Conservation (phyloP, 2,888 invertebrate species). For the Dendrolimus houi region DNA sequence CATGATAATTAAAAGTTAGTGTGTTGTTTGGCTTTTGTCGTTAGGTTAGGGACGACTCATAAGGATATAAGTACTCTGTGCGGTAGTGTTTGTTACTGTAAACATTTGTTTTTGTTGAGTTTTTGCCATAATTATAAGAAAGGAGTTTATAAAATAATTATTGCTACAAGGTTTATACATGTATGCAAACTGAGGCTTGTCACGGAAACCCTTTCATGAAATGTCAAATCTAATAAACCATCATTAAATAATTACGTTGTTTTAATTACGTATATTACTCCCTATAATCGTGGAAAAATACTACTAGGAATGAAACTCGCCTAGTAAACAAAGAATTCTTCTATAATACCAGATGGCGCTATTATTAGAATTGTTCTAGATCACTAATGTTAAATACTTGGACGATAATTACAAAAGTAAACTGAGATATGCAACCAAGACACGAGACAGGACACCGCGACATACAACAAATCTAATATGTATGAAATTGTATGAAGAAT, state of each 20-base stretch:
- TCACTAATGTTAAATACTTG: no score
- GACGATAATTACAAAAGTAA: no score
- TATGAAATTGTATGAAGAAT: no score
- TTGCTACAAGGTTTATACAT: conserved; percentile 66
- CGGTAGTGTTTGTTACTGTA: conserved; percentile 59
- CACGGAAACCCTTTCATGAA: conserved; percentile 70
- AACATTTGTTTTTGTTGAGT: conserved; percentile 72
- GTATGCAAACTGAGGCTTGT: conserved; percentile 72
- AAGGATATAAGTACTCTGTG: conserved; percentile 48
- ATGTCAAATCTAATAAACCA: conserved; percentile 75
- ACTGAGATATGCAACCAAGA: no score
- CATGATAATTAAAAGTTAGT: conserved; percentile 45
- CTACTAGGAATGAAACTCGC: no score
- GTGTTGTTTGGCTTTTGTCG: conserved; percentile 69
- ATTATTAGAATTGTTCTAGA: no score
- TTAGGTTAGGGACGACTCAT: conserved; percentile 64
- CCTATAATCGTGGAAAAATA: no score
- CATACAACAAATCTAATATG: no score
- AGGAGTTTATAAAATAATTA: conserved; percentile 63
- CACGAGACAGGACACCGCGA: no score
- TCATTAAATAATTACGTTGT: conserved; percentile 33
- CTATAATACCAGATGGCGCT: no score
- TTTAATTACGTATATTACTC: conserved; percentile 12
- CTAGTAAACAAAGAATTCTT: no score
- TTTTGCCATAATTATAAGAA: conserved; percentile 66